Evolutionary conservation across 2,888 invertebrate species (phyloP).

Genomic region (Diachrysia chrysitis): DNA sequence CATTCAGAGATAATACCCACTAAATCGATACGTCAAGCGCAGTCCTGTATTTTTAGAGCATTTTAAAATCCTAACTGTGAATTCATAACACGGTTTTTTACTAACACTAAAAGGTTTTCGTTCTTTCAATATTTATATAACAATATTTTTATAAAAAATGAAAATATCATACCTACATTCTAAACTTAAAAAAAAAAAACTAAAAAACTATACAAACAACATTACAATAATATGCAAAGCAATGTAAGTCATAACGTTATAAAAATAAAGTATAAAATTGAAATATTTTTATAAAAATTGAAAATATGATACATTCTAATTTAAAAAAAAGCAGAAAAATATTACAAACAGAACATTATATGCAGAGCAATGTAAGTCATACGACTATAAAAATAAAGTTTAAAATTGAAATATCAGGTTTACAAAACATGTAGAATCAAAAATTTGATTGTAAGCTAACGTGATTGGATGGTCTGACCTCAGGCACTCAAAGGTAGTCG

Average conservation of each 20-base stretch:
- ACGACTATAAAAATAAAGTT: not conserved
- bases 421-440: not conserved
- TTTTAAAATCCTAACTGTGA: not conserved
- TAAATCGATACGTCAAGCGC: not conserved
- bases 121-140: not conserved
- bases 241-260: no score
- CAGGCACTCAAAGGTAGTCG: slow-evolving; percentile 23
- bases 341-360: not conserved
- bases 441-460: slow-evolving; percentile 1
- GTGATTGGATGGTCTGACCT: slow-evolving; percentile 13
- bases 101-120: not conserved
- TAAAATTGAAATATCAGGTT: not conserved
- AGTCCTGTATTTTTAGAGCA: not conserved
- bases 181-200: no score
- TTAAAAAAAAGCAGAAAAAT: not conserved
- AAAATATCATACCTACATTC: no score
- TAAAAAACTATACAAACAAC: no score
- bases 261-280: not conserved
- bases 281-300: no score
- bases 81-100: not conserved
- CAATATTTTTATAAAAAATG: no score
- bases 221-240: no score
- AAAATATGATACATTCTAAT: no score
- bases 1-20: not conserved
- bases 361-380: not conserved